Evolutionary conservation across 1,140 invertebrate genomes (phyloP), one percentile per base, ranked within the genome.

Genomic region (Scaptomyza montana): DNA sequence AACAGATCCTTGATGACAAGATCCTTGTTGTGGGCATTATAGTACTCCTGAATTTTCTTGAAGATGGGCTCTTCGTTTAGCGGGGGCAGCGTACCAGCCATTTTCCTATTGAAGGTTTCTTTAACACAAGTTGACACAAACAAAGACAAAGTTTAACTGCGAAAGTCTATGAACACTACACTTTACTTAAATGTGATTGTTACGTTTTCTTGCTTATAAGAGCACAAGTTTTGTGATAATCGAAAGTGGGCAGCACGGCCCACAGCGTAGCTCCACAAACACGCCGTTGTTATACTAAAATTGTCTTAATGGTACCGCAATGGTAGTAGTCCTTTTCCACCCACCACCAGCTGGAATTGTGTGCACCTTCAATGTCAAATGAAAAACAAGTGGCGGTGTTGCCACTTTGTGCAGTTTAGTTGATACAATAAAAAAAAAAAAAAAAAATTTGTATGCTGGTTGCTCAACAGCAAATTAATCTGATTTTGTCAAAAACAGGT

Each of bases 1-100:
- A 98, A 98, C 53, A 98, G 90, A 74, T 96, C 93, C 66, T 94
- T 93, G 78, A 98, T 96, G 75, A 96, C 95, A 5, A 98, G 93
- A 78, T 96, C 95, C 2, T 94, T 91, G 8, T 94, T 94, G 80
- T 95, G 94, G 8, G 90, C 89, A 63, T 95, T 92, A 81, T 94
- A 97, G 92, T 95, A 96, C 41, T 95, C 93, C 86, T 96, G 93
- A 19, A 98, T 92, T 87, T 96, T 95, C 79, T 94, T 93, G 93
- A 94, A 98, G 19, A 94, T 93, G 6, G 94, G 78, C 80, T 97
- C 96, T 63, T 95, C 91, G 39, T 93, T 94, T 57, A 97, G 92
- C 28, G 81, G 50, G 28, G 91, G 91, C 68, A 91, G 55, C 21
- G 74, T 64, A 51, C 85, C 87, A 74, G 91, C 79, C 91, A 92